Conservation (phyloP, 2,888 invertebrate genomes). For the Lasioglossum pauxillum region DNA sequence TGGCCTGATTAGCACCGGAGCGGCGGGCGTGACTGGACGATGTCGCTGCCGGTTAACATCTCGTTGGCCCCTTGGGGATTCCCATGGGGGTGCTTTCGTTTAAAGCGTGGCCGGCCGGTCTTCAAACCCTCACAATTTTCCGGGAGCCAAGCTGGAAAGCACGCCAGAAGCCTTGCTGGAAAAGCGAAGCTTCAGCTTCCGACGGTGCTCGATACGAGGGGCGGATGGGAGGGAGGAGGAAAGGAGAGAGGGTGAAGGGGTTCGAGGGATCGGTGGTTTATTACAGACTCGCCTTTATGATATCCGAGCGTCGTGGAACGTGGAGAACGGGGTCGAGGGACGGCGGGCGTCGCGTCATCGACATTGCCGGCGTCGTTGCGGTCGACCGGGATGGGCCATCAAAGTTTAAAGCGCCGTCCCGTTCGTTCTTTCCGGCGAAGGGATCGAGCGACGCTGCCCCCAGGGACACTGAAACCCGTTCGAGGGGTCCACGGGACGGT, state of each 20-base stretch:
- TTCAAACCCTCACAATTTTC: conserved; percentile 37
- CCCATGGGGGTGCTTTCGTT: conserved; percentile 73
- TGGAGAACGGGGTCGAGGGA: conserved; percentile 45
- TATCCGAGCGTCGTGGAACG: conserved; percentile 73
- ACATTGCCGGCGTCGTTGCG: conserved; percentile 45
- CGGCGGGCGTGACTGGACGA: conserved; percentile 68
- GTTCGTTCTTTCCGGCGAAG: conserved; percentile 28
- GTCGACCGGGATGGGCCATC: conserved; percentile 64
- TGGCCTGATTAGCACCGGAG: conserved; percentile 68
- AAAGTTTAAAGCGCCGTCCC: conserved; percentile 68
- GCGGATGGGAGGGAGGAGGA: background rate
- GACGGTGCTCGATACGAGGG: background rate
- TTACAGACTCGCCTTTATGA: conserved; percentile 71
- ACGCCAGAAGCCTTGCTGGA: background rate
- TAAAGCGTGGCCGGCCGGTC: conserved; percentile 57
- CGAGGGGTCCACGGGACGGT: background rate
- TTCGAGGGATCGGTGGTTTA: conserved; percentile 59
- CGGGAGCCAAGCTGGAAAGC: conserved; percentile 20
- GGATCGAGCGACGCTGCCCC: conserved; percentile 44
- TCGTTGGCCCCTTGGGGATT: conserved; percentile 69
- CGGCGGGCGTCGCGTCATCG: conserved; percentile 41
- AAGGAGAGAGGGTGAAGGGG: background rate
- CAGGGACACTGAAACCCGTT: background rate
- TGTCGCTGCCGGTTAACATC: conserved; percentile 77
- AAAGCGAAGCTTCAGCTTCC: background rate